Evolutionary conservation across 2,888 invertebrate genomes (phyloP), one percentile per base, ranked within the genome.

Genomic region (Sphinx pinastri): DNA sequence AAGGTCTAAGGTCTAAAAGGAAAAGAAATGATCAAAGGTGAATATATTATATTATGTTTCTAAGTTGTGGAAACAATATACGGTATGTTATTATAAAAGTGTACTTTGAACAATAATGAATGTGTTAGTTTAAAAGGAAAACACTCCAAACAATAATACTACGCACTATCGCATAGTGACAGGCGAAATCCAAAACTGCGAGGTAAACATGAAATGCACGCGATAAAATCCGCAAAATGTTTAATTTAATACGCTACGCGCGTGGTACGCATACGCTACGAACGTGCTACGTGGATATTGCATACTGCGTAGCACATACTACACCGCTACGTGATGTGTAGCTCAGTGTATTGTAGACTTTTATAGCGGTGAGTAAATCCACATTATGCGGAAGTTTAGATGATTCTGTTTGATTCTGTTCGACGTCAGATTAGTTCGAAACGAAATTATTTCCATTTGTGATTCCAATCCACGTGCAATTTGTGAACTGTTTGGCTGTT

Each of bases 171-270:
- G 5, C 38, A 38, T 38, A 63, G 5, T 57, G 57, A 25, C 57
- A 13, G 13, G 49, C 1, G 13, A 47, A 47, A 47, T 63, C 45
- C n/a, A 63, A 60, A 60, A 60, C 16, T 14, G 31, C 12, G 19
- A 47, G 5, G 47, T 47, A 49, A 19, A 19, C 19, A 19, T 49
- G 49, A 63, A 63, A 63, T 63, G 49, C 19, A 49, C 49, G 47
- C 6, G 19, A 63, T 63, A 63, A 49, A 63, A 63, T 49, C 63
- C 19, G 19, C 49, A 63, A 19, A 63, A 63, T 63, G 19, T 49
- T 59, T 31, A 59, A 59, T 59, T 63, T 63, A 63, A 63, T 63
- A 63, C 19, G 63, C 63, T 63, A 63, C 60, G 47, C 12, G 60
- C 47, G 60, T 60, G 60, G 47, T 60, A 60, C 63, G 19, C 47